A percentile compares a stretch with the other conserved stretches of the same genome.
Conservation (phyloP, 2,797 vertebrate genomes). For the Myiotriccus ornatus region DNA sequence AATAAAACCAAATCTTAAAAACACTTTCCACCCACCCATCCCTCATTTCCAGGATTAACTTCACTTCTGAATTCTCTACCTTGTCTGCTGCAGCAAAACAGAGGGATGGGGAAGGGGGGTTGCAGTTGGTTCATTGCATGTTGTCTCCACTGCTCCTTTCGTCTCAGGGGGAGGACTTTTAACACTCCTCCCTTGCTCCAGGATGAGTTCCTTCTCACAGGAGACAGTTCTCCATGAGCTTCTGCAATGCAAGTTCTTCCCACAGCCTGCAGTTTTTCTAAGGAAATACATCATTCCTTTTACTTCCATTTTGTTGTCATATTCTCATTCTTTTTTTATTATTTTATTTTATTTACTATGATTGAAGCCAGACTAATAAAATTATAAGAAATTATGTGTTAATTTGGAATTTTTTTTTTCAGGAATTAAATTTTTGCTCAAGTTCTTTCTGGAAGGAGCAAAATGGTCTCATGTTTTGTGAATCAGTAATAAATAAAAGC, state of each 20-base stretch:
- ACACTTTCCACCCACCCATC: neutral
- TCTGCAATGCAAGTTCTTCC: neutral
- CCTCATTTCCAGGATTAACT: neutral
- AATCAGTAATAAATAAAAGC: neutral
- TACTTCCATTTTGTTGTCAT: neutral
- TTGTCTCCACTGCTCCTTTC: neutral
- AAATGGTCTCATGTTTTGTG: neutral
- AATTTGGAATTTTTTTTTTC: neutral
- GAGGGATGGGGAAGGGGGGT: neutral
- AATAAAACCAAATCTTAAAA: neutral
- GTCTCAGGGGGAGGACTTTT: neutral
- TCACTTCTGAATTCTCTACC: neutral
- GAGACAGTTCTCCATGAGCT: neutral
- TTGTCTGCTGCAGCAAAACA: neutral
- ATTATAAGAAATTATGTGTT: neutral
- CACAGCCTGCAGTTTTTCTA: neutral
- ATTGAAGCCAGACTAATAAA: neutral
- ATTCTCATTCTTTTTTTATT: neutral
- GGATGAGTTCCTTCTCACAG: neutral
- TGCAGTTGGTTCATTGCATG: neutral
- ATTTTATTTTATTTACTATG: neutral
- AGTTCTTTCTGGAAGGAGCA: neutral
- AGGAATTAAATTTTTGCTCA: neutral
- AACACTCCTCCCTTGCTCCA: neutral
- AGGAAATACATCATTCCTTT: neutral